A percentile compares a stretch with the other conserved stretches of the same genome.
Evolutionary conservation across 2,797 vertebrate genomes (phyloP).

Genomic region (Perodicticus potto): DNA sequence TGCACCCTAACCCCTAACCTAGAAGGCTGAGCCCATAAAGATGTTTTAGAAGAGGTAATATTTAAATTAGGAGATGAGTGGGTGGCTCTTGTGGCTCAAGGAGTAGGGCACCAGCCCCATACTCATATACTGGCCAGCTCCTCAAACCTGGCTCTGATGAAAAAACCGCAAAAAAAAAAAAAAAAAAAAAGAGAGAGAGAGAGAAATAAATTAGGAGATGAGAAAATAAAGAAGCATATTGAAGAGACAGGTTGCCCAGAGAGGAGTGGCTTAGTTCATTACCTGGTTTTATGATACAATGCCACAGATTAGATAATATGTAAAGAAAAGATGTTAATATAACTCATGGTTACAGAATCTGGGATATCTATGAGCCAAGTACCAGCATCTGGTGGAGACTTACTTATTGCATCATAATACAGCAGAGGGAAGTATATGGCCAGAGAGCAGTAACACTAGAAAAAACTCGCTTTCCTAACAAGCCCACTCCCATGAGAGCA

Average conservation of each 20-base stretch:
- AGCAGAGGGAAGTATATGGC: neutral
- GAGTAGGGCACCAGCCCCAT: too few relatives aligned
- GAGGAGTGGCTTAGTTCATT: neutral
- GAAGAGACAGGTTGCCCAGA: neutral
- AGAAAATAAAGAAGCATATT: neutral
- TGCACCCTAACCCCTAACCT: too few relatives aligned
- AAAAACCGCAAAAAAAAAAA: too few relatives aligned
- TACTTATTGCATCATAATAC: neutral
- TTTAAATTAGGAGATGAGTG: neutral
- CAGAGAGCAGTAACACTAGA: neutral
- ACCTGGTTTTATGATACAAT: neutral
- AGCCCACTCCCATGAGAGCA: neutral
- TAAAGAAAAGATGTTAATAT: neutral
- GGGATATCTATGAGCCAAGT: neutral
- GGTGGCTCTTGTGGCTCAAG: too few relatives aligned
- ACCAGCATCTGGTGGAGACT: neutral
- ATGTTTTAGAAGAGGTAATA: neutral
- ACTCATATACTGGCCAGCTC: too few relatives aligned
- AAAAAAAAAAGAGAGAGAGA: too few relatives aligned
- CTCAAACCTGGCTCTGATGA: too few relatives aligned
- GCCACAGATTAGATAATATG: neutral
- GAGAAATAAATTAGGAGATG: neutral
- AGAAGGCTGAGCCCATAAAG: too few relatives aligned
- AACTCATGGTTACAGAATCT: neutral
- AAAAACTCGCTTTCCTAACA: neutral